Base-by-base conservation (phyloP, 1,140 invertebrate species). In the Drosophila ambigua region DNA sequence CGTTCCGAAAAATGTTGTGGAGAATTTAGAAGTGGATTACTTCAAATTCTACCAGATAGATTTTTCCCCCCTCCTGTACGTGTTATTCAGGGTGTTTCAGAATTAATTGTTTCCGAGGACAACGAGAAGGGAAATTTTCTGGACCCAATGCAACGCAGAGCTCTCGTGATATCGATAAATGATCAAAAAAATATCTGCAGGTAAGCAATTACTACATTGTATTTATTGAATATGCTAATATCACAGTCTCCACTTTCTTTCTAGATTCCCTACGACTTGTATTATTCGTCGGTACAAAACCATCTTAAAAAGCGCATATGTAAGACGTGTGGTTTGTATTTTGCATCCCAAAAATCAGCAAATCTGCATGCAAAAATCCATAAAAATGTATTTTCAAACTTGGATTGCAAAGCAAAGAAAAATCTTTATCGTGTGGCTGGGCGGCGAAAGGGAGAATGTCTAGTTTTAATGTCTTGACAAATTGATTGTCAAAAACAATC, bases 21-120 rank as follows among this genome's bases (percentile, higher is more conserved):
- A 35, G 49, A 39, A 41, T 31, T 51, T 43, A 43, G n/a, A 44
- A 53, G 48, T 44, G 41, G 35, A 50, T 28, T 54, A 41, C 23
- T 24, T 44, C 15, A 53, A 45, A 44, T 63, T 52, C 39, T 54
- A 20, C 50, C 60, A 5, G 24, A 54, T 63, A 13, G 60, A 28
- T 63, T 63, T 63, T 63, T 63, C 3, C 23, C 50, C 50, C 26
- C 60, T 35, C 41, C n/a, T 9, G 3, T 23, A 45, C 54, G 41
- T 57, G 54, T 44, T 45, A 6, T 57, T 57, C 54, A 57, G 41
- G 24, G 41, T 11, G 54, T 43, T 24, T 28, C 54, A 9, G 41
- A 57, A 28, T 26, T 57, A 57, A 57, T 45, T 9, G 54, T 45
- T 57, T 57, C 54, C 54, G 41, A 55, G 39, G 2, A 45, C 41